Evolutionary conservation across 2,797 vertebrate genomes (phyloP), one percentile per base, ranked within the genome.

Genomic region (Amazona finschi): DNA sequence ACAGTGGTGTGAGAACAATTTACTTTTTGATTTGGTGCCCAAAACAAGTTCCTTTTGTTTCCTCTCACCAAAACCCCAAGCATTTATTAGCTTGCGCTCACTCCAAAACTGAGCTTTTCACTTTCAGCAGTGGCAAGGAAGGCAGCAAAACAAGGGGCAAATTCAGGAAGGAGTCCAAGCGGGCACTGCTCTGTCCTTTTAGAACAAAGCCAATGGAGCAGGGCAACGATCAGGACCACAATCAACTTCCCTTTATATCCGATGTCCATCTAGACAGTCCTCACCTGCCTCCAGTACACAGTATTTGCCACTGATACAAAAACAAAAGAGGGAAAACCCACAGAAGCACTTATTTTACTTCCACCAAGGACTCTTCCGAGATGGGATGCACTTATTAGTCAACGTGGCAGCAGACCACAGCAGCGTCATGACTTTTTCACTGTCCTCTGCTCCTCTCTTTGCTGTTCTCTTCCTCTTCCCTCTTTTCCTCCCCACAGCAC

Each of bases 41-140:
- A 89, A 89, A 85, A 94, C 84, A 88, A 94, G 91, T 73, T 74
- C 47, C 60, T 89, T 90, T 81, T 95, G 81, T 93, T 90, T 90
- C 52, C 50, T 61, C 44, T 69, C 67, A 94, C 66, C 70, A 93
- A 92, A 89, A 83, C 1, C 38, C 27, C 61, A 83, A 18, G 36
- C 28, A 49, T 78, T 93, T 88, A 93, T 79, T 88, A 91, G 60
- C 46, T 33, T 55, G 70, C 9, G 39, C 46, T 84, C 58, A 66
- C 67, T 47, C 43, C 80, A 90, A 75, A 94, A 66, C n/a, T 8
- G 66, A 84, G 67, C 52, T 94, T 93, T 93, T 90, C 80, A 84
- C 87, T 88, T 88, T 90, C 73, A 84, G 55, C 43, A 73, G n/a
- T 4, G 7, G 36, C 44, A 78, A 75, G 46, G 31, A 57, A 85